Evolutionary conservation across 2,797 vertebrate species (phyloP).

Genomic region (Trachops cirrhosus): DNA sequence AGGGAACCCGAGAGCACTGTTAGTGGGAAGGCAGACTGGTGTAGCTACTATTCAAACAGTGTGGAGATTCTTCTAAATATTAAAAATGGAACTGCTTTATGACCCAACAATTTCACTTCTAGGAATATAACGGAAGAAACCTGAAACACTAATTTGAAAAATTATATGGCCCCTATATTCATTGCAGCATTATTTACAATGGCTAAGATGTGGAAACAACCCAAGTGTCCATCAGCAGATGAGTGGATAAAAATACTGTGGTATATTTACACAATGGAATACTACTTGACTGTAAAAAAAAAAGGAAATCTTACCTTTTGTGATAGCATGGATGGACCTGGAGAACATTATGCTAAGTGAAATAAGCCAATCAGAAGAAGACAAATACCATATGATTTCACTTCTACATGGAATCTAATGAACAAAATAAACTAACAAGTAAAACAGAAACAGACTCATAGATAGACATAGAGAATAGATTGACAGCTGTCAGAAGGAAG

Average conservation of each 20-base stretch:
- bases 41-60: neutral
- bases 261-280: neutral
- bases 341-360: neutral
- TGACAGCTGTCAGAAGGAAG: neutral
- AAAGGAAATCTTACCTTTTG: neutral
- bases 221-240: neutral
- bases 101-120: neutral
- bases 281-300: neutral
- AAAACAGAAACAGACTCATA: neutral
- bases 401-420: neutral
- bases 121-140: neutral
- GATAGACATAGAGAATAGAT: neutral
- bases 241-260: neutral
- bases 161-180: neutral
- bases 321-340: neutral
- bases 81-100: neutral
- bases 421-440: neutral
- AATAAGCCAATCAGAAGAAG: neutral
- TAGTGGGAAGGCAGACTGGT: neutral
- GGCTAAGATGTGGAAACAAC: neutral
- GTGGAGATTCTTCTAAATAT: neutral
- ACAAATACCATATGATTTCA: neutral
- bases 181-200: neutral
- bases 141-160: neutral
- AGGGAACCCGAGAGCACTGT: neutral